phyloP scores from a whole-genome alignment of 2,888 invertebrate genomes.

The Nasonovia ribisnigri region DNA sequence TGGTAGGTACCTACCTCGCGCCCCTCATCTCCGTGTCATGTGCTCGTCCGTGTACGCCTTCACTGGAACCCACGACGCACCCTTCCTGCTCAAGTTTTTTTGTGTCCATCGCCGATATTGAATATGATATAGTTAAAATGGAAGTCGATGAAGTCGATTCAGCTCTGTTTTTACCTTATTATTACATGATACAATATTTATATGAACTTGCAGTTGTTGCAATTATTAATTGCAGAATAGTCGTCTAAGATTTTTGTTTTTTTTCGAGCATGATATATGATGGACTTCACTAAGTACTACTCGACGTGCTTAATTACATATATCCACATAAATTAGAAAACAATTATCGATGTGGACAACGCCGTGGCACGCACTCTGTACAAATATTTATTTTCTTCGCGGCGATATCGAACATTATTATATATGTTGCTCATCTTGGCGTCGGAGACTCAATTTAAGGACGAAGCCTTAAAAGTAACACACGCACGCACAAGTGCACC shows the following conservation, averaged over 20 bases:
- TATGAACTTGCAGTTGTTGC: no score
- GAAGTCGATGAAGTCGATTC: no score
- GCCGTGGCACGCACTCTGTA: neutral
- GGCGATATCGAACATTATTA: neutral
- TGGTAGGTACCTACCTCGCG: neutral
- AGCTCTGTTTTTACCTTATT: no score
- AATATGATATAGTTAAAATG: no score
- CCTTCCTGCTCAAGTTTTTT: no score
- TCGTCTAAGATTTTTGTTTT: neutral
- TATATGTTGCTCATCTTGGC: no score
- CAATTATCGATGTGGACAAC: neutral
- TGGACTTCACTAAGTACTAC: rapidly evolving
- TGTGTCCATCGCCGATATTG: no score
- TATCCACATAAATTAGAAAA: neutral
- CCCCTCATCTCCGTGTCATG: neutral
- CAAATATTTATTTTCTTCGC: neutral
- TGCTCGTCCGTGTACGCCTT: neutral
- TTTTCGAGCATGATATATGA: neutral
- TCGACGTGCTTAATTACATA: neutral
- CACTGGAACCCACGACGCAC: neutral
- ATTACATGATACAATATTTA: no score
- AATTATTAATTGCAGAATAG: no score
- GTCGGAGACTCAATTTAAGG: neutral
- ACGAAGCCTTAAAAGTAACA: neutral
- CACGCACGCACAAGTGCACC: neutral